Evolutionary conservation across 2,888 invertebrate genomes (phyloP), one percentile per base, ranked within the genome.

Genomic region (Sthenelais limicola): DNA sequence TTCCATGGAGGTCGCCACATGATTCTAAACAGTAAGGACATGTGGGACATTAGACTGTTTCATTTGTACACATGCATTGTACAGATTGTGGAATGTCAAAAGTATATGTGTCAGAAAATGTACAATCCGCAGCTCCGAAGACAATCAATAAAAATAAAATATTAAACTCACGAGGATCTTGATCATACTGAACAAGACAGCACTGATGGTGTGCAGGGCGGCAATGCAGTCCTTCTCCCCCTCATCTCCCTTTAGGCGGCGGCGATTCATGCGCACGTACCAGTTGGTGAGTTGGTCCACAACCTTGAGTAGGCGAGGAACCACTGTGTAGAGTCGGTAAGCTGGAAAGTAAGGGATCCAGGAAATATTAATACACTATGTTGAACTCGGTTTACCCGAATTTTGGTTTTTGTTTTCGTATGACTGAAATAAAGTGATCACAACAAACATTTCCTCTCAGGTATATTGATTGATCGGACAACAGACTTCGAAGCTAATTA

Each of bases 261-360:
- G 94, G 72, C 99, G 91, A 88, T 99, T 99, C 92, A 99, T 94
- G 77, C 98, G 91, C 35, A 99, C 97, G 87, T 98, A 99, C 97
- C 98, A 98, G 88, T 99, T 99, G 33, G 98, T 99, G 3, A 99
- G 91, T 85, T 98, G 95, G 85, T 98, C 98, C 79, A 99, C 96
- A 88, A 96, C 99, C 86, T 97, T 96, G 0, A 98, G 94, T 51
- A 99, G 89, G 71, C 93, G 90, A 0, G 98, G 97, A 12, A 98
- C 93, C 12, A 99, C 99, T 0, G 97, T 98, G 86, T 98, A 99
- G 70, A 99, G 89, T 71, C 94, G 92, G 87, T 98, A 99, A 0
- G 94, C 93, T 81, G 92, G 5, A 80, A 78, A 35, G 70, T 9
- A 9, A 51, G 43, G 18, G 18, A 43, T 12, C 43, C 9, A 18